phyloP scores from a whole-genome alignment of 2,888 invertebrate species.

The Xestia rhomboidea region DNA sequence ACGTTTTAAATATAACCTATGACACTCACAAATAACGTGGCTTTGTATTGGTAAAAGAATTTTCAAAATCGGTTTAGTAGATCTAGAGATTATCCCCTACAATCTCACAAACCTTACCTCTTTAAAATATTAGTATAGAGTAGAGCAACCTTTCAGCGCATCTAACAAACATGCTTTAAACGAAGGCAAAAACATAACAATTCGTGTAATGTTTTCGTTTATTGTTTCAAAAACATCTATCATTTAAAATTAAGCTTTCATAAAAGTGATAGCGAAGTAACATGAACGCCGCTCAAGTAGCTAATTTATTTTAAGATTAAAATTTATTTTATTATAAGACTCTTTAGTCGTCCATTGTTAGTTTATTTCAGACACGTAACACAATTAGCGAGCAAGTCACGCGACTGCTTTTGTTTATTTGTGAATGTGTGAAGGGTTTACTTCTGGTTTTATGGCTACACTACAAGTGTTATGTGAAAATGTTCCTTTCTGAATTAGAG shows the following conservation, averaged over 20 bases:
- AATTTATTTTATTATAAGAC: constrained; percentile 28
- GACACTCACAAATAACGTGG: too few relatives aligned
- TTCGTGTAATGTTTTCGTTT: too few relatives aligned
- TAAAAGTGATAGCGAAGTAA: constrained; percentile 13
- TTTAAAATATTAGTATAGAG: too few relatives aligned
- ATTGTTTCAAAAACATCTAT: constrained; percentile 17
- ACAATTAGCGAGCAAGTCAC: constrained; percentile 37
- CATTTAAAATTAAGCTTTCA: constrained; percentile 23
- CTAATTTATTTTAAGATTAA: constrained; percentile 33
- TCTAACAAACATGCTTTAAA: constrained; percentile 16
- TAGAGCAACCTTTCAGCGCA: constrained; percentile 21
- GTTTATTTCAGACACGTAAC: constrained; percentile 33
- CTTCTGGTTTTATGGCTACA: constrained; percentile 3
- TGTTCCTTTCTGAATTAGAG: background rate
- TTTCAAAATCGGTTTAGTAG: too few relatives aligned
- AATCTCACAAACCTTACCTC: too few relatives aligned
- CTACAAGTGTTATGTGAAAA: background rate
- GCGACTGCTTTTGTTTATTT: constrained; percentile 22
- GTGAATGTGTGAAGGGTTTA: constrained; percentile 28
- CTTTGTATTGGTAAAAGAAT: too few relatives aligned
- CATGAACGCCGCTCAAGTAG: constrained; percentile 13
- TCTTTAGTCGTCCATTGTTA: constrained; percentile 12
- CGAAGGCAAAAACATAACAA: background rate
- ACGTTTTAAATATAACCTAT: too few relatives aligned
- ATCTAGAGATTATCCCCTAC: too few relatives aligned